Conservation (phyloP, 1,140 invertebrate genomes). For the Acromyrmex heyeri region DNA sequence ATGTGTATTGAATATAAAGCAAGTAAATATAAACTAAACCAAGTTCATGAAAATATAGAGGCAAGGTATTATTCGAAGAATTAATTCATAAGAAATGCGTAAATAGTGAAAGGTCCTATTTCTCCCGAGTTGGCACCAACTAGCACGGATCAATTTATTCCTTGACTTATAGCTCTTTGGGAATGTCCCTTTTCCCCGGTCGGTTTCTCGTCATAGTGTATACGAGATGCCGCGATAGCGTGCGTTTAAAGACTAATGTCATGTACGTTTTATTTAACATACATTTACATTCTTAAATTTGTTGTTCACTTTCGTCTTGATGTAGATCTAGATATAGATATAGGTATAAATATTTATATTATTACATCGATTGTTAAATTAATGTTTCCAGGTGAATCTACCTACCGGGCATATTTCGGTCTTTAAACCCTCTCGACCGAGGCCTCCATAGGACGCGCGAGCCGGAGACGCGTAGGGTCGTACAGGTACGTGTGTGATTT, state of each 20-base stretch:
- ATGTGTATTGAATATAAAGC: not conserved
- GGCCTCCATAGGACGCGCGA: conserved; percentile 29
- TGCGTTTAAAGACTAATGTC: conserved; percentile 60
- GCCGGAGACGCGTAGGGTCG: conserved; percentile 58
- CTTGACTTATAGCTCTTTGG: conserved; percentile 69
- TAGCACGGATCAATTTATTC: conserved; percentile 74
- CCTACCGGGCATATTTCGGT: not conserved
- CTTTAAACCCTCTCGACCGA: conserved; percentile 6
- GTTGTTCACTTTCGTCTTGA: not conserved
- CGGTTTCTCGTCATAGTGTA: conserved; percentile 57
- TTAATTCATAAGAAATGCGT: conserved; percentile 28
- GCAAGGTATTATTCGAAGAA: conserved; percentile 13
- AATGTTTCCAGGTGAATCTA: not conserved
- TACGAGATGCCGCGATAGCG: conserved; percentile 74
- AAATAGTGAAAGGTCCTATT: not conserved
- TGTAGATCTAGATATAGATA: not conserved
- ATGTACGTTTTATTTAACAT: conserved; percentile 57
- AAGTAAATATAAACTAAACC: no score
- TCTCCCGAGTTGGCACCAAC: conserved; percentile 60
- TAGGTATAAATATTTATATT: no score
- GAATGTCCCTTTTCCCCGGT: conserved; percentile 35
- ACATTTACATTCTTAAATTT: not conserved
- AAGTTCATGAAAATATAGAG: not conserved
- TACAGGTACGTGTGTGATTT: conserved; percentile 70
- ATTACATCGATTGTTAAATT: conserved; percentile 9